A percentile compares a stretch with the other conserved stretches of the same genome.
These are phyloP conservation scores for Pinna nobilis DNA, from an alignment of 1,140 invertebrate genomes.

Conservation along the genomic window DNA sequence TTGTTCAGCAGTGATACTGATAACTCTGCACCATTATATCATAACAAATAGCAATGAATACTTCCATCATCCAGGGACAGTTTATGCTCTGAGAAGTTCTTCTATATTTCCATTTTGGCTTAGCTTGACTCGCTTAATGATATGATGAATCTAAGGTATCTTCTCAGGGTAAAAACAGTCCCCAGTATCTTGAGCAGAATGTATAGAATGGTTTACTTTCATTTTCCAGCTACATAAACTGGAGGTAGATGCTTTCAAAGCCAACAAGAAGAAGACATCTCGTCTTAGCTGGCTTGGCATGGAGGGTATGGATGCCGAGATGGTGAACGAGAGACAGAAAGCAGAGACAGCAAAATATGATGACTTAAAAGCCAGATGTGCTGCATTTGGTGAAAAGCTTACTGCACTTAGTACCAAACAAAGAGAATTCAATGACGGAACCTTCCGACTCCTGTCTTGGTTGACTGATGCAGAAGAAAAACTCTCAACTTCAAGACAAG, in stretches of 20 bases:
- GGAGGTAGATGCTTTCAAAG: conserved; percentile 68
- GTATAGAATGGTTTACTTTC: too few relatives aligned
- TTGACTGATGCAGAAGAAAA: conserved; percentile 87
- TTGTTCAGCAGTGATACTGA: not conserved
- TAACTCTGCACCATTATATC: not conserved
- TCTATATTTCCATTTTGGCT: not conserved
- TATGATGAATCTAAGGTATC: not conserved
- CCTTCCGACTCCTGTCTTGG: conserved; percentile 90
- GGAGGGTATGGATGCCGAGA: conserved; percentile 66
- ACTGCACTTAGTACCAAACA: conserved; percentile 88
- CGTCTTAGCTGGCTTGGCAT: conserved; percentile 62
- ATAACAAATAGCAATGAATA: too few relatives aligned
- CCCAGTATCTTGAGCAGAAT: too few relatives aligned
- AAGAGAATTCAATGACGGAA: conserved; percentile 87
- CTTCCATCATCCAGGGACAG: too few relatives aligned
- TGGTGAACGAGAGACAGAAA: conserved; percentile 65
- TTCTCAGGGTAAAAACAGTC: too few relatives aligned
- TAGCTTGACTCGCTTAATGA: not conserved
- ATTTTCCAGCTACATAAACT: conserved; percentile 65
- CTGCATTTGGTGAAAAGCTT: conserved; percentile 85
- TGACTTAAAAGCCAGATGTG: conserved; percentile 79
- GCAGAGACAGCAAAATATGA: conserved; percentile 77
- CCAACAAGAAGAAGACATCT: conserved; percentile 60
- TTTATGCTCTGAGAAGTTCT: too few relatives aligned
- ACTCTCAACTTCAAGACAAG: conserved; percentile 84